Evolutionary conservation across 2,113 vertebrate species (phyloP), one percentile per base, ranked within the genome.

Genomic region (Semicossyphus pulcher): DNA sequence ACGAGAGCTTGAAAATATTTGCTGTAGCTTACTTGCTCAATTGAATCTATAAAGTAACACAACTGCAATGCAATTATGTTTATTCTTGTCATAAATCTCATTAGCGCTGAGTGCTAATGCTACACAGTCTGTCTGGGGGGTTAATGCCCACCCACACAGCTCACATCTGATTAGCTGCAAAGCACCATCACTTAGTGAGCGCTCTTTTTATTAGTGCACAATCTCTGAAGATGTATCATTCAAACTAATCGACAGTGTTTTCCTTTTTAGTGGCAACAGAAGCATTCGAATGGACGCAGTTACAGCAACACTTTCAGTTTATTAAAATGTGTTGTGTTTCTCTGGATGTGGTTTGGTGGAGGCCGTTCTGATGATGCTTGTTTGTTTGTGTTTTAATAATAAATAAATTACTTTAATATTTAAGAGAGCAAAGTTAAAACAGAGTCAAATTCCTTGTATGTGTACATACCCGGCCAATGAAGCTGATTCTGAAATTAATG

Each of bases 31-130:
- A 83, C 91, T 91, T 93, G 89, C 86, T 87, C 51, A 84, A 39
- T 42, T 86, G 48, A 88, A 89, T 83, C 75, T 45, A 85, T 88
- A 78, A 88, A 88, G 69, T 54, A 51, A 78, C 69, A 81, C 85
- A 87, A 80, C 87, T 89, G 67, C 58, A 51, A 81, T 64, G 79
- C 85, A 88, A 78, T 89, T 89, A 81, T 74, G 61, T 88, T 90
- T 86, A 85, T 73, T 70, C 65, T 57, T 63, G 42, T 37, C 49
- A 81, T 88, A 86, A 90, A 93, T 91, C 77, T 93, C 77, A 92
- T 89, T 88, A 90, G 81, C 15, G 32, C 41, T 2, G 25, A 74
- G 67, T 79, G 54, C 51, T 7, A 83, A 83, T 20, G 44, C 64
- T 73, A 53, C 29, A 62, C 20, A 58, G 76, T 74, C 74, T 72